phyloP scores from a whole-genome alignment of 2,888 invertebrate species.

The Mythimna lalbum region DNA sequence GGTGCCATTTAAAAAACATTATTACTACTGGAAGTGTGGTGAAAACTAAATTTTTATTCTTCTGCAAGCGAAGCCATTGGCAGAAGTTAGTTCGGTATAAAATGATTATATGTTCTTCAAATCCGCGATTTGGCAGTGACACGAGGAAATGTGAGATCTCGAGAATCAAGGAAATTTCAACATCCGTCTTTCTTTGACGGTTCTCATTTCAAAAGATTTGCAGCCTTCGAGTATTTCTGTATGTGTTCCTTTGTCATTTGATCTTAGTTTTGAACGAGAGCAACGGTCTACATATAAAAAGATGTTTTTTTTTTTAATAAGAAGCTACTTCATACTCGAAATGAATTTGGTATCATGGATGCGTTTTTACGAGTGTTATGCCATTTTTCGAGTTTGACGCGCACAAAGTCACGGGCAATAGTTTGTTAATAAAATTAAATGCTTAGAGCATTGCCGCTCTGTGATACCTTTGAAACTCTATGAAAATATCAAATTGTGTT shows the following conservation, averaged over 20 bases:
- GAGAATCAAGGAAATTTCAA: constrained; percentile 29
- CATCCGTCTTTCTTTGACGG: constrained; percentile 36
- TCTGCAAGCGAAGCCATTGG: not conserved
- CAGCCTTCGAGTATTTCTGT: not conserved
- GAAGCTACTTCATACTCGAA: too few species aligned
- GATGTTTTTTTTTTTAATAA: not conserved
- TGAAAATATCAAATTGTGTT: constrained; percentile 49
- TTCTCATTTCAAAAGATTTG: constrained; percentile 29
- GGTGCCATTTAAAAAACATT: too few species aligned
- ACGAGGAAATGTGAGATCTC: constrained; percentile 14
- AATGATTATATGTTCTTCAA: not conserved
- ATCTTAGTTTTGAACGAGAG: not conserved
- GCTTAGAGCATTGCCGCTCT: not conserved
- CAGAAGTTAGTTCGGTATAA: not conserved
- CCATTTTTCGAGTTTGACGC: too few species aligned
- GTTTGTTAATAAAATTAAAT: not conserved
- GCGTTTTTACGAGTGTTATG: too few species aligned
- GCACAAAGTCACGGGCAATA: too few species aligned
- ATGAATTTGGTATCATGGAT: too few species aligned
- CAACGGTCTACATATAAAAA: not conserved
- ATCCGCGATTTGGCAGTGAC: constrained; percentile 25
- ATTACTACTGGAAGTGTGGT: too few species aligned
- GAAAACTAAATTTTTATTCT: too few species aligned
- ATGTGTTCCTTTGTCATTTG: constrained; percentile 4
- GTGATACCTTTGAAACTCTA: constrained; percentile 23